Percentiles rank a stretch among this genome's conserved stretches.
These are phyloP conservation scores for Gymnoscopelus braueri DNA, from an alignment of 2,797 vertebrate species.

Conservation along the genomic window DNA sequence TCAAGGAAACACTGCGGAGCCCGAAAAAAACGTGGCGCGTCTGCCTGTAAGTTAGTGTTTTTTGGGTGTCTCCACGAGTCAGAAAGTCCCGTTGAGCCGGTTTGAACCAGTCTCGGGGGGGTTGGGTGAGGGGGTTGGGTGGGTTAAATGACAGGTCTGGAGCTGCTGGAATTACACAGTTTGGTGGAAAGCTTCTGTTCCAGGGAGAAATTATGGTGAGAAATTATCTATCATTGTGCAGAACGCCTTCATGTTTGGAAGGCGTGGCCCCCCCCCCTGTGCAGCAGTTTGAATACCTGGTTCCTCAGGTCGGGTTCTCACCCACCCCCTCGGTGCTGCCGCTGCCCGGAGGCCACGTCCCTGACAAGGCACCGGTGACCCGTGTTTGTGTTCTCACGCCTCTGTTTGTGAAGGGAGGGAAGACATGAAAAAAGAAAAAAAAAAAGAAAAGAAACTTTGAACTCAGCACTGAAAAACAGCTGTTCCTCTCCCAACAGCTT, in stretches of 20 bases:
- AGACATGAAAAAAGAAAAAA: constrained; percentile 6
- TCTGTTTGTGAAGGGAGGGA: neutral
- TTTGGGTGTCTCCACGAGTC: constrained; percentile 18
- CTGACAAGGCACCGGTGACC: constrained; percentile 4
- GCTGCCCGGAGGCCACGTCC: neutral
- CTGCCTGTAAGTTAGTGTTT: constrained; percentile 17
- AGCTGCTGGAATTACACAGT: constrained; percentile 60
- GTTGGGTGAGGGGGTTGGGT: neutral
- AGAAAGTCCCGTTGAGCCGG: constrained; percentile 61
- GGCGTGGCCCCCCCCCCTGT: constrained; percentile 12
- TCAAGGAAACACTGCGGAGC: constrained; percentile 7
- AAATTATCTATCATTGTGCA: constrained; percentile 50
- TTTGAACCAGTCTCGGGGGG: constrained; percentile 58
- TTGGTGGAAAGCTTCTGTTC: constrained; percentile 45
- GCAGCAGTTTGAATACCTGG: neutral
- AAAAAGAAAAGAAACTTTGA: constrained; percentile 28
- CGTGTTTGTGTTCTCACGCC: constrained; percentile 32
- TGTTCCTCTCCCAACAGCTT: constrained; percentile 29
- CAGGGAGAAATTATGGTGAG: constrained; percentile 32
- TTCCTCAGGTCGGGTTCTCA: constrained; percentile 11
- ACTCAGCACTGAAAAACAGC: constrained; percentile 47
- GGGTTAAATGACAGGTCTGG: constrained; percentile 60
- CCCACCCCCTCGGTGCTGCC: neutral
- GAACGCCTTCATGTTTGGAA: constrained; percentile 15
- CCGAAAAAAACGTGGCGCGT: constrained; percentile 11